Percentiles rank a stretch among this genome's conserved stretches.
Evolutionary conservation across 2,113 vertebrate genomes (phyloP).

Genomic region (Litocranius walleri): DNA sequence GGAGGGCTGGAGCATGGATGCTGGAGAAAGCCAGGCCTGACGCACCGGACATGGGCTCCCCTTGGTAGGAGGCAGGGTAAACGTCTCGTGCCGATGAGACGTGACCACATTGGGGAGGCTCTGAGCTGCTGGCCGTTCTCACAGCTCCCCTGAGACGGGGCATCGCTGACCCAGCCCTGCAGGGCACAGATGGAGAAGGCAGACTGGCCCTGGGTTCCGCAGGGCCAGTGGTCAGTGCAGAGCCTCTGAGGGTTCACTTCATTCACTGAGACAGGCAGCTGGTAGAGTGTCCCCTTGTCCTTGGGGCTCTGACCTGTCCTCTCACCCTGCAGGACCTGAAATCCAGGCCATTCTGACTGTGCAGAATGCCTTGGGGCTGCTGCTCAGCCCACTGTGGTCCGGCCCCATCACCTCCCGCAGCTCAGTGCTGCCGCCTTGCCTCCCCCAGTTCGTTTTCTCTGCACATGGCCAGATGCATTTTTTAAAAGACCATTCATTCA

Average conservation of each 20-base stretch:
- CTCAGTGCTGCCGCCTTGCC: neutral
- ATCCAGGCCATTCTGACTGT: neutral
- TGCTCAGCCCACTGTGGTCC: neutral
- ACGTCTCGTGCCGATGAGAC: neutral
- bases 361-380: neutral
- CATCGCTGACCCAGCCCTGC: neutral
- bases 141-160: rapidly evolving
- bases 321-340: neutral
- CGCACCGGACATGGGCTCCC: neutral
- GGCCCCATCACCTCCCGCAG: rapidly evolving
- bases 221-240: neutral
- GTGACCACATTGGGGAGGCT: neutral
- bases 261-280: neutral
- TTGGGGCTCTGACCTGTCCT: neutral
- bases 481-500: neutral
- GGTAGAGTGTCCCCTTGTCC: neutral
- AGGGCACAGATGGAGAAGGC: neutral
- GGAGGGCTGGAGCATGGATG: neutral
- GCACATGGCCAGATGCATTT: neutral
- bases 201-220: neutral
- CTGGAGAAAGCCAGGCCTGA: neutral
- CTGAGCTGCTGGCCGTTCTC: neutral
- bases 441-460: neutral
- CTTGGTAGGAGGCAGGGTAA: neutral
- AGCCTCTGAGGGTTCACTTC: neutral